Evolutionary conservation across 2,113 vertebrate genomes (phyloP).

Genomic region (Apaloderma vittatum): DNA sequence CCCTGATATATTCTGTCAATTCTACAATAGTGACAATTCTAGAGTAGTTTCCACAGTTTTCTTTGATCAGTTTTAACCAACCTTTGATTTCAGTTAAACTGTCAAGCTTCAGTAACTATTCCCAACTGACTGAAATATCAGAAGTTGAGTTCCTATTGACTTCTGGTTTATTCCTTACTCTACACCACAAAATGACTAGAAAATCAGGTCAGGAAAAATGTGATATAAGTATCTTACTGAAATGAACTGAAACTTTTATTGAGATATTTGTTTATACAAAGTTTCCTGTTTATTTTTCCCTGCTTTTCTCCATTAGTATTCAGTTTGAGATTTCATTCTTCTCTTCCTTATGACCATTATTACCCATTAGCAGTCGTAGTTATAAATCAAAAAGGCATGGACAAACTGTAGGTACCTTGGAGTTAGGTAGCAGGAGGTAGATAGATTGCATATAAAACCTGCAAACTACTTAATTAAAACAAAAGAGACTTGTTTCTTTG

Average conservation of each 20-base stretch:
- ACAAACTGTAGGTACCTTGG: neutral
- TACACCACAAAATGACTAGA: neutral
- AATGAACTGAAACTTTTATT: neutral
- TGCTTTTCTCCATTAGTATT: neutral
- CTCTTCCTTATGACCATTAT: neutral
- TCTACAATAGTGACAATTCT: slow-evolving; percentile 2
- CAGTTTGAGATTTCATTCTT: neutral
- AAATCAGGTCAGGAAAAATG: neutral
- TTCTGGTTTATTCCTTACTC: neutral
- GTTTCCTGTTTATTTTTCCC: neutral
- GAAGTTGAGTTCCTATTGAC: neutral
- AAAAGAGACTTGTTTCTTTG: neutral
- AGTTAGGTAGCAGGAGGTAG: neutral
- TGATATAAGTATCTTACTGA: neutral
- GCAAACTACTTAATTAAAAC: neutral
- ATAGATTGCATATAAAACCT: neutral
- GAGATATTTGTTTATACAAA: neutral
- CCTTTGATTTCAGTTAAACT: neutral
- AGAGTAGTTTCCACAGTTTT: neutral
- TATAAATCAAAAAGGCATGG: slow-evolving; percentile 24
- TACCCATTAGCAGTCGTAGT: neutral
- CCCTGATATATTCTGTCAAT: neutral
- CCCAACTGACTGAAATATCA: neutral
- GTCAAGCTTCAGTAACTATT: neutral
- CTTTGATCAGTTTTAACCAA: neutral